Conservation (phyloP, 1,140 invertebrate species). For the Thaumatotibia leucotreta region DNA sequence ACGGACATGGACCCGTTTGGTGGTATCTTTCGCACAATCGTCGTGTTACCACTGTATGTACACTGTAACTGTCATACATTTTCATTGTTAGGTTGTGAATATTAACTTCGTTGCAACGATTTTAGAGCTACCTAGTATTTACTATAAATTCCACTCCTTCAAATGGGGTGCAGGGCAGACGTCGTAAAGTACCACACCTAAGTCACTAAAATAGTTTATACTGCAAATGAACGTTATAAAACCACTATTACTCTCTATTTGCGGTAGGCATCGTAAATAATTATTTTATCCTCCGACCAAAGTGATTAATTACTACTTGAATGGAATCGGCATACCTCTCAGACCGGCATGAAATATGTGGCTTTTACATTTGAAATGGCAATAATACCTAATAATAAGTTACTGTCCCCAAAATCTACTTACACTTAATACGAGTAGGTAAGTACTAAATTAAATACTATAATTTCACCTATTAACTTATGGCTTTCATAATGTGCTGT, state of each 20-base stretch:
- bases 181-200: neutral
- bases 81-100: neutral
- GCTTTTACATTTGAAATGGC: no score
- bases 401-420: no score
- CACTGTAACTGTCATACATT: neutral
- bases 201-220: neutral
- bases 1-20: constrained; percentile 15
- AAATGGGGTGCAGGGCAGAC: neutral
- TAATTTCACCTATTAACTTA: neutral
- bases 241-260: no score
- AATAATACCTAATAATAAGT: no score
- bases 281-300: no score
- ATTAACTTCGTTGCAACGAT: neutral
- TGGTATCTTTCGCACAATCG: constrained; percentile 33
- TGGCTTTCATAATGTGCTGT: neutral
- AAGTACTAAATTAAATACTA: no score
- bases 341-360: no score
- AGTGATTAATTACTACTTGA: no score
- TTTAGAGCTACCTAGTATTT: neutral
- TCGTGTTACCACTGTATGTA: constrained; percentile 10
- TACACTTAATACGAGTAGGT: neutral
- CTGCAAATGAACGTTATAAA: neutral
- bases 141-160: neutral
- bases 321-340: no score
- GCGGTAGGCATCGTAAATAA: no score